These are phyloP conservation scores for Acromyrmex heyeri DNA, from an alignment of 1,140 invertebrate species.

Conservation along the genomic window DNA sequence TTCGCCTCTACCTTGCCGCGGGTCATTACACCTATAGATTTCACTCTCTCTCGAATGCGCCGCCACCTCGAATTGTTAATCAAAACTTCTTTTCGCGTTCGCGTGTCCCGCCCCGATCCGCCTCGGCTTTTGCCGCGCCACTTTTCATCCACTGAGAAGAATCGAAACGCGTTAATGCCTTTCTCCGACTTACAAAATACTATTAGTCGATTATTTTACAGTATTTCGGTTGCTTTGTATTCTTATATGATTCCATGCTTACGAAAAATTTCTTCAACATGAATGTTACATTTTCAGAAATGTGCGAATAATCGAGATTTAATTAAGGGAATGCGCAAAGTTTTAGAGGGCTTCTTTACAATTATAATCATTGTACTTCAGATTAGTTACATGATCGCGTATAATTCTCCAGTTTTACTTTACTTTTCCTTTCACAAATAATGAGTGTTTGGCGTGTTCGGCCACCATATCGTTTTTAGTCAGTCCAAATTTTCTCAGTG, in stretches of 20 bases:
- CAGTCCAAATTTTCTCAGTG: not conserved
- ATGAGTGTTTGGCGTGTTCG: conserved; percentile 56
- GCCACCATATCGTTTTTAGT: conserved; percentile 11
- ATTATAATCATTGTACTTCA: conserved; percentile 20
- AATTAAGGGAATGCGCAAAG: conserved; percentile 2
- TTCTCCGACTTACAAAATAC: not conserved
- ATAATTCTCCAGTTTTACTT: conserved; percentile 37
- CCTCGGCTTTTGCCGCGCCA: not conserved
- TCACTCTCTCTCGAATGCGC: conserved; percentile 67
- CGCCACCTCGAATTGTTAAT: conserved; percentile 66
- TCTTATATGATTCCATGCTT: not conserved
- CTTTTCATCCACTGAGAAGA: conserved; percentile 46
- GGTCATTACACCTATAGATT: conserved; percentile 73
- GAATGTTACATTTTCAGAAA: not conserved
- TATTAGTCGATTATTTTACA: conserved; percentile 3
- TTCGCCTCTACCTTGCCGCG: conserved; percentile 56
- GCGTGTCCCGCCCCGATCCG: not conserved
- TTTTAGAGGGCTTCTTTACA: not conserved
- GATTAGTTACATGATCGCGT: conserved; percentile 31
- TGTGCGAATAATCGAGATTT: not conserved
- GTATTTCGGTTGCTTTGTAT: not conserved
- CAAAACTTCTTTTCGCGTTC: conserved; percentile 55
- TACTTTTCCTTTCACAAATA: conserved; percentile 40
- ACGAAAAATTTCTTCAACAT: conserved; percentile 5
- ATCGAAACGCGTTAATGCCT: conserved; percentile 44